phyloP scores from a whole-genome alignment of 2,113 vertebrate genomes.

The Connochaetes taurinus region DNA sequence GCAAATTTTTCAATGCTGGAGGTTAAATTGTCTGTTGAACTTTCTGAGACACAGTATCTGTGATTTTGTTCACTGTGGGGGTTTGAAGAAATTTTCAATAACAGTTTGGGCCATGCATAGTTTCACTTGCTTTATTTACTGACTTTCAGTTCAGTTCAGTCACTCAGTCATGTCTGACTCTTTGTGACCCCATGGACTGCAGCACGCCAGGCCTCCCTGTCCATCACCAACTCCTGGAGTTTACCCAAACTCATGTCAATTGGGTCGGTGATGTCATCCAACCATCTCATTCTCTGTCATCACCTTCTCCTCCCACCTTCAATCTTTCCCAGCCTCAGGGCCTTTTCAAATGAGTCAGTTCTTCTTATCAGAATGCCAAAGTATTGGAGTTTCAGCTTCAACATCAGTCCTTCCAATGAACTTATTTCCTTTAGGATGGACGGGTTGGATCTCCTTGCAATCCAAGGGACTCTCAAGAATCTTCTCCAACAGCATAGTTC shows the following conservation, averaged over 20 bases:
- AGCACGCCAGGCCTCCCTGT: neutral
- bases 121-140: slow-evolving; percentile 11
- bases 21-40: neutral
- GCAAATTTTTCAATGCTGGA: neutral
- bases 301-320: neutral
- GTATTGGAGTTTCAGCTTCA: neutral
- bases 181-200: neutral
- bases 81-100: neutral
- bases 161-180: neutral
- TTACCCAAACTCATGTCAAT: neutral
- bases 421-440: neutral
- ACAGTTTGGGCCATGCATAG: neutral
- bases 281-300: neutral
- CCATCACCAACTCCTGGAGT: neutral
- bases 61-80: neutral
- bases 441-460: neutral
- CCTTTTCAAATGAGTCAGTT: neutral
- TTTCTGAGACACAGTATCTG: neutral
- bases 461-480: neutral
- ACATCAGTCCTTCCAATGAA: neutral
- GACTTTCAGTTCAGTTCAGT: neutral
- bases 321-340: neutral
- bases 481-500: neutral
- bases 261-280: neutral
- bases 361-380: neutral